Evolutionary conservation across 2,888 invertebrate species (phyloP).

Genomic region (Hypomecis atomaria): DNA sequence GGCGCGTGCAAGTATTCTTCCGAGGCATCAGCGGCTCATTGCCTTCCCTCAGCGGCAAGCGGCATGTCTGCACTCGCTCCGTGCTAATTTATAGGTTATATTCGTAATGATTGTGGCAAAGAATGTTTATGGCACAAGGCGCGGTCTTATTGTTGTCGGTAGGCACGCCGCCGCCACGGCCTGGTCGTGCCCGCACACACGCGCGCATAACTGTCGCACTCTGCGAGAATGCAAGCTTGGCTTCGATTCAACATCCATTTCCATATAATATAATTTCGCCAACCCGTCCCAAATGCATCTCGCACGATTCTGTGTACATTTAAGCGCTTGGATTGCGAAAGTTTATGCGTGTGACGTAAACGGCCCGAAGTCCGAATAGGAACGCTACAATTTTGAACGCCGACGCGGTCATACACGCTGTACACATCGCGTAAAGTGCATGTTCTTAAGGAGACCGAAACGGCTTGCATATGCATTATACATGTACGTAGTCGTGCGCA

Average conservation of each 20-base stretch:
- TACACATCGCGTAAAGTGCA: conserved; percentile 54
- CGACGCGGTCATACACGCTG: conserved; percentile 45
- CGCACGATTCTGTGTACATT: conserved; percentile 58
- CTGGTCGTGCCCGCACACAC: conserved; percentile 65
- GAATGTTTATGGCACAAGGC: conserved; percentile 81
- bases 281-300: conserved; percentile 65
- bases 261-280: conserved; percentile 78
- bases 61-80: conserved; percentile 66
- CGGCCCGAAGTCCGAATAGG: conserved; percentile 42
- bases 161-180: conserved; percentile 55
- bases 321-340: conserved; percentile 56
- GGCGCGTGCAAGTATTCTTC: conserved; percentile 56
- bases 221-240: conserved; percentile 72
- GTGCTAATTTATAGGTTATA: conserved; percentile 81
- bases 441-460: conserved; percentile 61
- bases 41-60: conserved; percentile 64
- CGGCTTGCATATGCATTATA: conserved; percentile 42
- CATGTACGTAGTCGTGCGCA: conserved; percentile 42
- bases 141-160: conserved; percentile 80
- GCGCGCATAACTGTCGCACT: conserved; percentile 73
- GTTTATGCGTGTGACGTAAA: conserved; percentile 53
- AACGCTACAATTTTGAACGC: conserved; percentile 35
- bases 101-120: conserved; percentile 80
- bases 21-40: conserved; percentile 60
- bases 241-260: conserved; percentile 78